These are phyloP conservation scores for Phymastichus coffea DNA, from an alignment of 1,140 invertebrate genomes.

Conservation along the genomic window DNA sequence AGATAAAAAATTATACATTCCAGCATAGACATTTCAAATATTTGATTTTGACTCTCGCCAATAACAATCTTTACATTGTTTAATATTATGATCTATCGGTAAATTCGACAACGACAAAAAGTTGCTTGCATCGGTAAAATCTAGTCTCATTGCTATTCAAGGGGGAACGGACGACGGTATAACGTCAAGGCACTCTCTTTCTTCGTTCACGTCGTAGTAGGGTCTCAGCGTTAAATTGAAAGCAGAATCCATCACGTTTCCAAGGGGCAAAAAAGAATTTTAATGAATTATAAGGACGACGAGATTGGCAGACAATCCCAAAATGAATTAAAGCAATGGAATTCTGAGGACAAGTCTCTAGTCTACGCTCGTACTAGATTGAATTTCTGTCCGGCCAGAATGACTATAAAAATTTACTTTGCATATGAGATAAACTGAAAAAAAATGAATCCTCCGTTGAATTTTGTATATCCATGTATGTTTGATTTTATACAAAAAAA, in stretches of 20 bases:
- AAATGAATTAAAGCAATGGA: conserved; percentile 44
- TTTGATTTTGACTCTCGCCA: too few species aligned
- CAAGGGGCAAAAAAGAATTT: conserved; percentile 53
- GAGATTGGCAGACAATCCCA: conserved; percentile 49
- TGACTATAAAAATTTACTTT: too few species aligned
- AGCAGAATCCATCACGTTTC: conserved; percentile 57
- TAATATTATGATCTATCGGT: too few species aligned
- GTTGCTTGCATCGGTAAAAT: conserved; percentile 21
- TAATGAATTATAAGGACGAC: conserved; percentile 54
- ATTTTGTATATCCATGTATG: too few species aligned
- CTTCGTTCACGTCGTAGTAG: conserved; percentile 49
- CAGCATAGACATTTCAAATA: too few species aligned
- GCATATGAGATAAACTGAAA: too few species aligned
- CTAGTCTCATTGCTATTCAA: conserved; percentile 54
- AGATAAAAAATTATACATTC: too few species aligned
- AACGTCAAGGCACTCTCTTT: too few species aligned
- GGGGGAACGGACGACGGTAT: conserved; percentile 38
- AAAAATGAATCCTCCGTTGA: too few species aligned
- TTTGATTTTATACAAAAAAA: too few species aligned
- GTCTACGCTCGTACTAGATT: too few species aligned
- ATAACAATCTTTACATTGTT: too few species aligned
- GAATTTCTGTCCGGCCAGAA: conserved; percentile 38
- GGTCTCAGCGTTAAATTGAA: conserved; percentile 53
- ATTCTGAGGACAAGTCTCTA: conserved; percentile 44
- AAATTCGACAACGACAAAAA: conserved; percentile 24